Percentiles rank a stretch among this genome's conserved stretches.
phyloP scores from a whole-genome alignment of 2,797 vertebrate genomes.

The Pangasius larnaudii region DNA sequence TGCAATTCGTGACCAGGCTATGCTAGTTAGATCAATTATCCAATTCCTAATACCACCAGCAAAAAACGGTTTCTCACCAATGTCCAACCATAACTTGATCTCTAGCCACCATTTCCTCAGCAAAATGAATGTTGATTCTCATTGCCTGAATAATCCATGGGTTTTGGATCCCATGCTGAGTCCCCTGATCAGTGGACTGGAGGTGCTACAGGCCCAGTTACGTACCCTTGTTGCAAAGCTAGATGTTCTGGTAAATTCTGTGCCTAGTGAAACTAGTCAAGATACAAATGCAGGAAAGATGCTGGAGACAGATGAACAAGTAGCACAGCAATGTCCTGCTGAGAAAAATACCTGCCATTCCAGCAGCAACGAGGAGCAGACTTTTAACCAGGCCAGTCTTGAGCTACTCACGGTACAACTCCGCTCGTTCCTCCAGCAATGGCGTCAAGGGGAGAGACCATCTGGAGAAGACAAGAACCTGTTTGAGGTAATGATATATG shows the following conservation, averaged over 20 bases:
- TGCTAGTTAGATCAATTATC: slow-evolving; percentile 85
- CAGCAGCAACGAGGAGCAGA: slow-evolving; percentile 52
- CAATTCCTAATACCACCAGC: slow-evolving; percentile 80
- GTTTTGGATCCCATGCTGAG: slow-evolving; percentile 72
- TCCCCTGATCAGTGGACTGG: slow-evolving; percentile 81
- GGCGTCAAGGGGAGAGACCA: slow-evolving; percentile 82
- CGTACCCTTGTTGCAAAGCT: slow-evolving; percentile 79
- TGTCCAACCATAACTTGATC: slow-evolving; percentile 67
- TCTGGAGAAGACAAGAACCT: slow-evolving; percentile 77
- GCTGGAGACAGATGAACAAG: slow-evolving; percentile 58
- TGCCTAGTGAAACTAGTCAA: slow-evolving; percentile 44
- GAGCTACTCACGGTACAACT: slow-evolving; percentile 87
- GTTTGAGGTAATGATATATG: slow-evolving; percentile 79
- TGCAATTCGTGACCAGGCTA: slow-evolving; percentile 85
- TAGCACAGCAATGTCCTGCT: slow-evolving; percentile 21
- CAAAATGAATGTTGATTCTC: slow-evolving; percentile 50
- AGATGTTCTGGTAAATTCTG: slow-evolving; percentile 71
- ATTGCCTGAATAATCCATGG: slow-evolving; percentile 62
- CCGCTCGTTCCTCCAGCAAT: slow-evolving; percentile 89
- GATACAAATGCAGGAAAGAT: slow-evolving; percentile 52
- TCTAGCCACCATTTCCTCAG: slow-evolving; percentile 58
- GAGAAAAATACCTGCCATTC: slow-evolving; percentile 33
- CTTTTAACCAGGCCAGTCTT: slow-evolving; percentile 79
- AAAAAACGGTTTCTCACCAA: slow-evolving; percentile 77
- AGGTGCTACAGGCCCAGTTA: slow-evolving; percentile 87